Conservation (phyloP, 2,113 vertebrate species). For the Galbula dea region DNA sequence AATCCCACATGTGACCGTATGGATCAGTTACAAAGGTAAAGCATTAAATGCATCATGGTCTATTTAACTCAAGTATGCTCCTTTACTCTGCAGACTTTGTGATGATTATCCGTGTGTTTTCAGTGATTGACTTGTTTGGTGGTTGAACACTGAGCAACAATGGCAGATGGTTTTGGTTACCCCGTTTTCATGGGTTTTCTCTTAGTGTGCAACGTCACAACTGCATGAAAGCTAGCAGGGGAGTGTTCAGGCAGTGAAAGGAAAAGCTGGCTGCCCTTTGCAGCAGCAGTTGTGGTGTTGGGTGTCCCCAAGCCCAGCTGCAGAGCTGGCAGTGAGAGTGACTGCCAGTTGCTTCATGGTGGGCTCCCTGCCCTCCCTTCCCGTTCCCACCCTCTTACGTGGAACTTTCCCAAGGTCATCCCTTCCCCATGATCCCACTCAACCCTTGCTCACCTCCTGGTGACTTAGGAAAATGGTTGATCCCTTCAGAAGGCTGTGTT, state of each 20-base stretch:
- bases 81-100: not conserved
- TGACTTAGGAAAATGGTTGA: not conserved
- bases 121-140: not conserved
- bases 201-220: not conserved
- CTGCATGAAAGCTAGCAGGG: not conserved
- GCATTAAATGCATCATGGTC: accelerated
- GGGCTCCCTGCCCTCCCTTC: not conserved
- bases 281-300: accelerated
- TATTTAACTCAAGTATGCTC: not conserved
- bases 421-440: not conserved
- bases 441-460: not conserved
- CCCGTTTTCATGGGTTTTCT: not conserved
- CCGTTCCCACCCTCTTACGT: not conserved
- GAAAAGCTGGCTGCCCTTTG: not conserved
- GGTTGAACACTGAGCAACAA: not conserved
- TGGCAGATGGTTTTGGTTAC: not conserved
- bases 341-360: not conserved
- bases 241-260: not conserved
- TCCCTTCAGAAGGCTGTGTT: not conserved
- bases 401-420: not conserved
- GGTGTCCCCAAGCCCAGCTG: not conserved
- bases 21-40: not conserved
- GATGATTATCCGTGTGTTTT: not conserved
- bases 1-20: not conserved
- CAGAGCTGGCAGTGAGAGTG: not conserved